Evolutionary conservation across 2,113 vertebrate genomes (phyloP).

Genomic region (Martes martes): DNA sequence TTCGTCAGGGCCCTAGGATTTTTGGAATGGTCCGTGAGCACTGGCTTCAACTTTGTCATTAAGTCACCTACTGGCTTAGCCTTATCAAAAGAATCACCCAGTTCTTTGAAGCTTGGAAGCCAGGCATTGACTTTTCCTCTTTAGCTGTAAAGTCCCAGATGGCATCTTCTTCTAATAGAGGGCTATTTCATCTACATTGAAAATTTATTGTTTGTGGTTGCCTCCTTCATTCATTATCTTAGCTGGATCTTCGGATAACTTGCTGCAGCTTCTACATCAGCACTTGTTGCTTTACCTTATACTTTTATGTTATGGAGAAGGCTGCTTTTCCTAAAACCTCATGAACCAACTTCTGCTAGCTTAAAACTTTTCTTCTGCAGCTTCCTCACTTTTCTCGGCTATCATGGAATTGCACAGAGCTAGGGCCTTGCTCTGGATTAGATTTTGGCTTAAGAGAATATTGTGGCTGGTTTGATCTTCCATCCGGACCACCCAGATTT

Average conservation of each 20-base stretch:
- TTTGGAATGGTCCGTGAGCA: not conserved
- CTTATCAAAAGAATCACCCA: not conserved
- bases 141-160: not conserved
- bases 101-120: not conserved
- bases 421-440: not conserved
- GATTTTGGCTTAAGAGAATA: not conserved
- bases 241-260: not conserved
- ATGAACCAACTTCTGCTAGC: not conserved
- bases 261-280: not conserved
- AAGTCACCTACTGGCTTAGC: not conserved
- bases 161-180: not conserved
- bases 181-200: not conserved
- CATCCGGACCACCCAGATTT: not conserved
- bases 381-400: not conserved
- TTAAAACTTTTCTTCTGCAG: not conserved
- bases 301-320: not conserved
- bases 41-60: not conserved
- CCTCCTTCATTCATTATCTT: not conserved
- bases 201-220: not conserved
- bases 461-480: not conserved
- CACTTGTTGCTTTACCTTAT: not conserved
- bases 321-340: not conserved
- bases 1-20: not conserved
- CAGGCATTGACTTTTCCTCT: not conserved
- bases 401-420: not conserved